phyloP scores from a whole-genome alignment of 1,140 invertebrate species.

The Lethrus apterus region DNA sequence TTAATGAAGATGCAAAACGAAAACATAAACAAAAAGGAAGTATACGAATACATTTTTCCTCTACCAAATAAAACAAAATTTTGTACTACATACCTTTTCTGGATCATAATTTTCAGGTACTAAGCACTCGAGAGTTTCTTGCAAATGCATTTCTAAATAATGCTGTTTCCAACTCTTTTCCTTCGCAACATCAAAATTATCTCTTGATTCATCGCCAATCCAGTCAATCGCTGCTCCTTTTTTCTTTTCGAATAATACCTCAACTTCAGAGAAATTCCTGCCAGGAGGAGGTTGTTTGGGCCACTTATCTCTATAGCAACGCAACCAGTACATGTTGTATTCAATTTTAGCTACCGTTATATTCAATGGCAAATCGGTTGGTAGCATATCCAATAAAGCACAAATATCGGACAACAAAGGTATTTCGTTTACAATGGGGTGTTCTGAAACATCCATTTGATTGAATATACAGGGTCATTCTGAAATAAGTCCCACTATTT shows the following conservation, averaged over 20 bases:
- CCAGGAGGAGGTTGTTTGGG: slow-evolving; percentile 25
- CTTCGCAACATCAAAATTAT: neutral
- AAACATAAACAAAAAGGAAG: too few relatives aligned
- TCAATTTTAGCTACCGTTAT: slow-evolving; percentile 43
- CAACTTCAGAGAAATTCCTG: slow-evolving; percentile 13
- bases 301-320: slow-evolving; percentile 42
- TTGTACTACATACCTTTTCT: slow-evolving; percentile 42
- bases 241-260: neutral
- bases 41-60: too few relatives aligned
- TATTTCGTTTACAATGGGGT: slow-evolving; percentile 3
- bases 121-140: slow-evolving; percentile 44
- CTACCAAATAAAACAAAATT: too few relatives aligned
- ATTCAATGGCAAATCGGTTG: slow-evolving; percentile 41
- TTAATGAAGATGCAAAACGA: too few relatives aligned
- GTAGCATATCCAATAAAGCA: slow-evolving; percentile 40
- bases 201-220: too few relatives aligned
- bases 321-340: slow-evolving; percentile 46
- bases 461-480: too few relatives aligned
- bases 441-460: too few relatives aligned
- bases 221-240: neutral
- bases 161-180: slow-evolving; percentile 43
- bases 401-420: slow-evolving; percentile 1
- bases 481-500: too few relatives aligned
- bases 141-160: slow-evolving; percentile 43
- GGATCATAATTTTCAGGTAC: slow-evolving; percentile 45